Conservation (phyloP, 1,140 invertebrate genomes). For the Cyclargus thomasi region DNA sequence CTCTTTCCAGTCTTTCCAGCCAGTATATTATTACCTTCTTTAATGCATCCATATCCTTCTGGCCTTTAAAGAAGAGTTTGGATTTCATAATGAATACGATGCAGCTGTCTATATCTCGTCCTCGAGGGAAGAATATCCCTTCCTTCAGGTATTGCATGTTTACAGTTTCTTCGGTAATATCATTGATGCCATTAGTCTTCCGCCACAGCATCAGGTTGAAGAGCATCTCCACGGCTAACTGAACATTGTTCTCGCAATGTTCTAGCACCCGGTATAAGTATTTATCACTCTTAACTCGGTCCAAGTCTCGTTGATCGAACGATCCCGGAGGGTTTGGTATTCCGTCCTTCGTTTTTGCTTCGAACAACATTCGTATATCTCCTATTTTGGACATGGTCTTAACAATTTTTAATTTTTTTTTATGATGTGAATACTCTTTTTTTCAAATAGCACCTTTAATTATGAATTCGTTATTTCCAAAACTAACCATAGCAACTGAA, state of each 20-base stretch:
- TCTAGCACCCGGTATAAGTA: slow-evolving; percentile 42
- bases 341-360: slow-evolving; percentile 35
- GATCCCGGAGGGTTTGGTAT: slow-evolving; percentile 31
- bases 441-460: no score
- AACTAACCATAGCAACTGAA: no score
- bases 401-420: no score
- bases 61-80: slow-evolving; percentile 37
- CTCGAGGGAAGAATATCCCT: slow-evolving; percentile 39
- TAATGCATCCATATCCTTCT: slow-evolving; percentile 34
- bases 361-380: slow-evolving; percentile 37
- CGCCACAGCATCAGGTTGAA: slow-evolving; percentile 43
- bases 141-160: slow-evolving; percentile 37
- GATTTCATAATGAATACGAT: slow-evolving; percentile 42
- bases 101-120: slow-evolving; percentile 45
- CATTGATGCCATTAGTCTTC: slow-evolving; percentile 33
- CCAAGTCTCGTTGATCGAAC: slow-evolving; percentile 38
- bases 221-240: slow-evolving; percentile 37
- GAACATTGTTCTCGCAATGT: slow-evolving; percentile 38
- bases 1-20: slow-evolving; percentile 41
- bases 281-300: slow-evolving; percentile 39
- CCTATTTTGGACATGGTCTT: slow-evolving; percentile 33
- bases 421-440: no score
- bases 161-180: slow-evolving; percentile 36
- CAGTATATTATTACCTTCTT: slow-evolving; percentile 45
- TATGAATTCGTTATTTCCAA: no score